These are phyloP conservation scores for Malthinus flaveolus DNA, from an alignment of 2,888 invertebrate species.

Conservation along the genomic window DNA sequence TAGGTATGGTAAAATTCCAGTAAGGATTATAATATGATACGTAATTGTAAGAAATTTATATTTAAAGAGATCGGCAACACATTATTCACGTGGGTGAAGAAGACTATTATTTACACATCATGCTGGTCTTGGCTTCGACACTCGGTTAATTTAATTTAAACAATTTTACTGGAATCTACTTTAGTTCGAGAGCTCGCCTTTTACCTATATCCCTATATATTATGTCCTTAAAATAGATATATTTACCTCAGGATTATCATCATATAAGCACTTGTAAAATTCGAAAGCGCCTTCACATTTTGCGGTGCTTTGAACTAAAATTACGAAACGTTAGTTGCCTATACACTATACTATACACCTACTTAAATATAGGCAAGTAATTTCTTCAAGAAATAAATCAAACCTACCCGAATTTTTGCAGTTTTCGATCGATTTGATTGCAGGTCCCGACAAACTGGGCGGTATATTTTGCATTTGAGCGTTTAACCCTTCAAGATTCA, in stretches of 20 bases:
- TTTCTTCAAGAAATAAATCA: not conserved
- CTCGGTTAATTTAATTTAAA: too few relatives aligned
- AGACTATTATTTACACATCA: too few relatives aligned
- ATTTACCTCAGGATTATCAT: conserved; percentile 21
- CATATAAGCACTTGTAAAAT: conserved; percentile 23
- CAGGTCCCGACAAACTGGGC: not conserved
- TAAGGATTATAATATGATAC: too few relatives aligned
- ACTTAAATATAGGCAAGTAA: not conserved
- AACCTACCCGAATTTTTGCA: conserved; percentile 18
- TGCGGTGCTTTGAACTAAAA: conserved; percentile 11
- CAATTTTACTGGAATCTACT: too few relatives aligned
- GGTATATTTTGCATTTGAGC: conserved; percentile 16
- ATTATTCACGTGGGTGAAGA: too few relatives aligned
- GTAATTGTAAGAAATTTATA: too few relatives aligned
- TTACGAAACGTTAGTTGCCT: not conserved
- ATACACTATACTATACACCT: too few relatives aligned
- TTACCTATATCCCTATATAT: too few relatives aligned
- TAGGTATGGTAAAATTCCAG: too few relatives aligned
- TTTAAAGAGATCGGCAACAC: too few relatives aligned
- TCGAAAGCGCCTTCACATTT: conserved; percentile 12
- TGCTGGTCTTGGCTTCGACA: too few relatives aligned
- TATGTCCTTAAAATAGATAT: not conserved
- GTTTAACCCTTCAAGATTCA: conserved; percentile 6
- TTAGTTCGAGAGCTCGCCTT: too few relatives aligned
- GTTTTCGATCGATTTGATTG: not conserved